Evolutionary conservation across 2,113 vertebrate species (phyloP).

Genomic region (Cairina moschata): DNA sequence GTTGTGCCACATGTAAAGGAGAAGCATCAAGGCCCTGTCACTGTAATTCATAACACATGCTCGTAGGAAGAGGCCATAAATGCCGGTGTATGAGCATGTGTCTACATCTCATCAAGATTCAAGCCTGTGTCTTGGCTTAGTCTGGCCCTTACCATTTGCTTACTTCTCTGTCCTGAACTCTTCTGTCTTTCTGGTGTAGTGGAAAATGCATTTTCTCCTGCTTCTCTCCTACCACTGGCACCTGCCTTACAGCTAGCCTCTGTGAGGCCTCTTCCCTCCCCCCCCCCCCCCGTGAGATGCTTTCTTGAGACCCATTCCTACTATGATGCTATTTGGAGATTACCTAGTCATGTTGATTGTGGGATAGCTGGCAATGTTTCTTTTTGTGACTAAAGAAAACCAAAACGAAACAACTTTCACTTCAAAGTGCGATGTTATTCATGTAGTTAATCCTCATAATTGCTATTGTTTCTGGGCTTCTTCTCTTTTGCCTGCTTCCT

Average conservation of each 20-base stretch:
- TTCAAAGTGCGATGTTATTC: neutral
- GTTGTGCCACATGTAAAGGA: neutral
- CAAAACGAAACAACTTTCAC: neutral
- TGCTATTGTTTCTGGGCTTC: fast-evolving
- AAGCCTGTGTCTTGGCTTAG: neutral
- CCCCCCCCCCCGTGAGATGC: neutral
- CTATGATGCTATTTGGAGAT: neutral
- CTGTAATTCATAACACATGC: neutral
- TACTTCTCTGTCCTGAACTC: neutral
- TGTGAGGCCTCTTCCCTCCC: neutral
- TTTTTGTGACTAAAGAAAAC: neutral
- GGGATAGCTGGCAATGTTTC: neutral
- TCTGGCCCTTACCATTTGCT: neutral
- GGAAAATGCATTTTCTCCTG: no score
- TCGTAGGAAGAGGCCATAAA: neutral
- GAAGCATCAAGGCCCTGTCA: neutral
- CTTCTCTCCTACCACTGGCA: neutral
- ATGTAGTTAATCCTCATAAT: neutral
- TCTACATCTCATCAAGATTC: neutral
- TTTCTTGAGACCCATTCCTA: neutral
- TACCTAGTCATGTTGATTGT: neutral
- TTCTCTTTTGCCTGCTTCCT: neutral
- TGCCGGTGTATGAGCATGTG: neutral
- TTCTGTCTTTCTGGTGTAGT: neutral
- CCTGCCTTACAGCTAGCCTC: neutral